Evolutionary conservation across 37 sponge, comb jelly and placozoan genomes (phyloP).

Genomic region (Haliclona indistincta): DNA sequence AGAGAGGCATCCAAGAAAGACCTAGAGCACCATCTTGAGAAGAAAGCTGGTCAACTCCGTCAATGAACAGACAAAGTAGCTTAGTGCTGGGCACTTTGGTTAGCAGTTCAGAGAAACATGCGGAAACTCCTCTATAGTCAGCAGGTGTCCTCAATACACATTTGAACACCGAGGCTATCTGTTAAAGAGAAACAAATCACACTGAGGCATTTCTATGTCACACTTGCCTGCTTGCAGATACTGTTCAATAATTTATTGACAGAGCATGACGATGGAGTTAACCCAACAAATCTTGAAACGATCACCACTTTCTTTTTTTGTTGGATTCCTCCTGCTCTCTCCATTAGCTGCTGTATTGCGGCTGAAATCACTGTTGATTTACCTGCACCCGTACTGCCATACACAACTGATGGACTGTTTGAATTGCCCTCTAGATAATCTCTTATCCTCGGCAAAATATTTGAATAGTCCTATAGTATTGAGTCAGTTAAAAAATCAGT

Average conservation of each 20-base stretch:
- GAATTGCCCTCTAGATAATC: constrained; percentile 36
- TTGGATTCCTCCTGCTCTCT: constrained; percentile 9
- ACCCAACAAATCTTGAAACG: constrained; percentile 71
- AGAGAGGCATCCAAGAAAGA: constrained; percentile 74
- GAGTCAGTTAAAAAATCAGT: too few relatives aligned
- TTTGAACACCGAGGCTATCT: constrained; percentile 21
- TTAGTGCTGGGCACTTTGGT: not conserved
- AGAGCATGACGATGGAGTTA: constrained; percentile 50
- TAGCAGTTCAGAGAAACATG: constrained; percentile 26
- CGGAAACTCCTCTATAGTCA: constrained; percentile 35
- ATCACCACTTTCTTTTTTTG: constrained; percentile 23
- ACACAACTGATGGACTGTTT: constrained; percentile 56
- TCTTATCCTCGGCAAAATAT: constrained; percentile 18
- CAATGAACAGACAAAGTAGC: constrained; percentile 67
- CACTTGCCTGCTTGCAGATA: constrained; percentile 70
- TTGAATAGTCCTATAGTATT: constrained; percentile 13
- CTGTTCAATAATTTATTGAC: constrained; percentile 49
- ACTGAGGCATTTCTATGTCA: not conserved
- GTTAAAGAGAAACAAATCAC: not conserved
- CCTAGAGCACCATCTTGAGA: constrained; percentile 66
- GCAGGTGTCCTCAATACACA: constrained; percentile 9
- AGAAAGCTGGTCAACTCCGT: constrained; percentile 78
- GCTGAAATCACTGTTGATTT: constrained; percentile 75
- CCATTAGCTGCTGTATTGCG: constrained; percentile 31
- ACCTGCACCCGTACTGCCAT: constrained; percentile 69